A percentile compares a stretch with the other conserved stretches of the same genome.
Evolutionary conservation across 2,113 vertebrate species (phyloP).

Genomic region (Chaetorhynchus papuensis): DNA sequence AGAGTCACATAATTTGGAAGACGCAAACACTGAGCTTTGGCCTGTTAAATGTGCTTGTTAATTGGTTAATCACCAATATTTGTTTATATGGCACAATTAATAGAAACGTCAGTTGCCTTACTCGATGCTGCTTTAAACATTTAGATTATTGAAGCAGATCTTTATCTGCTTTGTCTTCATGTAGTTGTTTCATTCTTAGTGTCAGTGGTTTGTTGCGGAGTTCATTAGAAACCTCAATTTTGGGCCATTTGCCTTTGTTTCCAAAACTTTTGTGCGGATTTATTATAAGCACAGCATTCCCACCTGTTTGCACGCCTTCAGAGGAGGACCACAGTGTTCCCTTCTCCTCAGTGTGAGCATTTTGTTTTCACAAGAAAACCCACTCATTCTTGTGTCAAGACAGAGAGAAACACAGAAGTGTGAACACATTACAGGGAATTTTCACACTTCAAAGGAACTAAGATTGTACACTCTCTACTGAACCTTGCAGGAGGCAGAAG

Average conservation of each 20-base stretch:
- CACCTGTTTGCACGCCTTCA: not conserved
- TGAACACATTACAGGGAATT: not conserved
- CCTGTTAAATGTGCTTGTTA: not conserved
- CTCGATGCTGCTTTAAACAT: not conserved
- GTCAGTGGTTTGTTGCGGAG: not conserved
- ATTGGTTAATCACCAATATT: not conserved
- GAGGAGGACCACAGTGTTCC: not conserved
- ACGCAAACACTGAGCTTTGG: not conserved
- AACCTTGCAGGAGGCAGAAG: not conserved
- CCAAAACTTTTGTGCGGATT: not conserved
- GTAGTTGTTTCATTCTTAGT: not conserved
- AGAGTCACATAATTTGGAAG: not conserved
- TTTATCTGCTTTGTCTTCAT: not conserved
- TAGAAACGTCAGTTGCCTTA: not conserved
- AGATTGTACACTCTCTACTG: not conserved
- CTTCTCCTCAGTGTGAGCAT: not conserved
- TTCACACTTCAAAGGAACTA: accelerated
- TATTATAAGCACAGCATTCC: not conserved
- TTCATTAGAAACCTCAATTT: not conserved
- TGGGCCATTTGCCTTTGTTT: not conserved
- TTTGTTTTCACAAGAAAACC: not conserved
- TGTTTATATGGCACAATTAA: not conserved
- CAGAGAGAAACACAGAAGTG: not conserved
- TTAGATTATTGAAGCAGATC: not conserved
- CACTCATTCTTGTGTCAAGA: not conserved